Evolutionary conservation across 2,888 invertebrate genomes (phyloP).

Genomic region (Eustalomyia histrio): DNA sequence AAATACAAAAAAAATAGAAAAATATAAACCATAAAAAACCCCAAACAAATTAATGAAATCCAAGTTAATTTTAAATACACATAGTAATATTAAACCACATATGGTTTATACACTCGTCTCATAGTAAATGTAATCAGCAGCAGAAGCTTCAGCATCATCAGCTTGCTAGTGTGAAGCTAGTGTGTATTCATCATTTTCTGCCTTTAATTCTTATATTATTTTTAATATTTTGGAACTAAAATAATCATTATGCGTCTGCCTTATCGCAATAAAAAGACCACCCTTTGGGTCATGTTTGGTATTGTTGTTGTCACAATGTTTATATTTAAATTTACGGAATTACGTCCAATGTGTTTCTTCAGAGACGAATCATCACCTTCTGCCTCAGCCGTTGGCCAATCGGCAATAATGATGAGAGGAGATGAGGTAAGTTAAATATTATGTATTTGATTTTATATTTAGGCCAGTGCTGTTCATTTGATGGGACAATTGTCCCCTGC

Average conservation of each 20-base stretch:
- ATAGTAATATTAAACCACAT: background rate
- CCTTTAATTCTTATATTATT: background rate
- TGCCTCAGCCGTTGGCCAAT: slow-evolving; percentile 66
- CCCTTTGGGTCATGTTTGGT: slow-evolving; percentile 78
- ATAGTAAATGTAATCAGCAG: background rate
- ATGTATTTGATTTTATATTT: too few relatives aligned
- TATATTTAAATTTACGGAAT: slow-evolving; percentile 79
- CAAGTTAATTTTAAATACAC: slow-evolving; percentile 1
- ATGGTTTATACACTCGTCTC: background rate
- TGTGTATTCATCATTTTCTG: background rate
- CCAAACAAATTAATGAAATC: slow-evolving; percentile 20
- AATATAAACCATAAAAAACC: background rate
- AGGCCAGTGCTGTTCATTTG: too few relatives aligned
- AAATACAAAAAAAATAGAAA: background rate
- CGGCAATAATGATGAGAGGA: slow-evolving; percentile 72
- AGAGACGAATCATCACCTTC: slow-evolving; percentile 74
- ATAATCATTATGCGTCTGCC: slow-evolving; percentile 77
- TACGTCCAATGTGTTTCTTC: slow-evolving; percentile 79
- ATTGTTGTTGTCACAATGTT: slow-evolving; percentile 79
- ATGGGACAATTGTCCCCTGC: too few relatives aligned
- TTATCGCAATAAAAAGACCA: slow-evolving; percentile 78
- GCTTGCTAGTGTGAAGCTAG: background rate
- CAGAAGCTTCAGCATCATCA: background rate
- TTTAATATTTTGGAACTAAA: background rate
- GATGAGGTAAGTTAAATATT: slow-evolving; percentile 75